Evolutionary conservation across 2,888 invertebrate genomes (phyloP), one percentile per base, ranked within the genome.

Genomic region (Leptopilina drosophilae): DNA sequence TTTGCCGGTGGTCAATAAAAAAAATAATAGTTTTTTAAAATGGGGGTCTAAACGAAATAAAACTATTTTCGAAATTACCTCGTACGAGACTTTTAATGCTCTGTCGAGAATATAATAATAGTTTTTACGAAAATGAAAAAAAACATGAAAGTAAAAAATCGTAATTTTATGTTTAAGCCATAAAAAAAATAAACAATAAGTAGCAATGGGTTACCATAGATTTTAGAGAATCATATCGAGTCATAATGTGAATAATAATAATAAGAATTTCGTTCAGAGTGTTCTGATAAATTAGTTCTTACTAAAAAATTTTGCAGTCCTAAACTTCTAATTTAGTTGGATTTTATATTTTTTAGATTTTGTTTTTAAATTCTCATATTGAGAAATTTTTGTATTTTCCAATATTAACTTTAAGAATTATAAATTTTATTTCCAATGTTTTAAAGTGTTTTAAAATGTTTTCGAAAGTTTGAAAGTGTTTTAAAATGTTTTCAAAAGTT

Each of bases 131-230:
- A 69, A 26, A 69, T 5, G 7, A 6, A 11, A 69, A 12, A 26
- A 69, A 9, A 62, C 20, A 69, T 69, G 67, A 67, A 67, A 67
- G 67, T 67, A 46, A 67, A 67, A 33, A 69, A 26, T 69, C 33
- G 20, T 69, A 64, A 14, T 64, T 64, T 64, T 64, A 26, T 20
- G 53, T 26, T 53, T 33, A 42, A 53, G 53, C 53, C 14, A 14
- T 69, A 69, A 69, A 33, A 11, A 7, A 69, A 53, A 53, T 69
- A 53, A 20, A 42, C 53, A 69, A 69, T 69, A 69, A 69, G 69
- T 69, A 69, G 69, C 26, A 20, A 69, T 14, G 53, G 69, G 69
- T 69, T 69, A 69, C 69, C 69, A 53, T 69, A 69, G 69, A n/a
- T 26, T 20, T 53, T 69, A 69, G 69, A 69, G 8, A 53, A 14